Evolutionary conservation across 2,797 vertebrate species (phyloP), one percentile per base, ranked within the genome.

Genomic region (Apogon talboti): DNA sequence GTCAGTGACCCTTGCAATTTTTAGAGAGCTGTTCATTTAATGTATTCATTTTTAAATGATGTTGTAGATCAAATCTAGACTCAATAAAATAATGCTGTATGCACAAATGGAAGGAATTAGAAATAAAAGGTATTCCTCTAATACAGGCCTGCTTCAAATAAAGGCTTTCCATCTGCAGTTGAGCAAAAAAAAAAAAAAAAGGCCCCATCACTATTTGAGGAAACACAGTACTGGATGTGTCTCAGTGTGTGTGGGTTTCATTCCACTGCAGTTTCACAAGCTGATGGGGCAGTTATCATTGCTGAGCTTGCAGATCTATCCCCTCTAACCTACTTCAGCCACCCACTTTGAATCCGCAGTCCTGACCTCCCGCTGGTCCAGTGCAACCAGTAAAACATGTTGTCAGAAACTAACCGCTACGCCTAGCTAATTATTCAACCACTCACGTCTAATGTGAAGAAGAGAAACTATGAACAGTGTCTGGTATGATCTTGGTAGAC

Each of bases 301-400:
- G 86, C 85, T 84, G 82, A 91, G 70, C 50, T 79, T 81, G 84
- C 88, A 82, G 67, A 84, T 76, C 62, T 37, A 16, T 44, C 82
- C 54, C 80, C 66, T 54, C 76, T 53, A 61, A 80, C 71, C 59
- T 62, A 45, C 55, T 67, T 52, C 61, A 61, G 66, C 68, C 71
- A 50, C 71, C 69, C 68, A 62, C 72, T 71, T 54, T 45, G 75
- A 79, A 78, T 35, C 66, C 65, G 76, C 82, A 68, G 79, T 82
- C 78, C 48, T 41, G 66, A 75, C 74, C 76, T 76, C 76, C 50
- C 14, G 42, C 66, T 52, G 63, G 48, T 66, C 69, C 66, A 30
- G 46, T 30, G 37, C 47, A n/a, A 66, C 55, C 61, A 11, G 64
- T 48, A 37, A 53, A 66, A 75, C 47, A 55, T 38, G 42, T 35